Base-by-base conservation (phyloP, 2,888 invertebrate genomes). In the Andrena haemorrhoa region DNA sequence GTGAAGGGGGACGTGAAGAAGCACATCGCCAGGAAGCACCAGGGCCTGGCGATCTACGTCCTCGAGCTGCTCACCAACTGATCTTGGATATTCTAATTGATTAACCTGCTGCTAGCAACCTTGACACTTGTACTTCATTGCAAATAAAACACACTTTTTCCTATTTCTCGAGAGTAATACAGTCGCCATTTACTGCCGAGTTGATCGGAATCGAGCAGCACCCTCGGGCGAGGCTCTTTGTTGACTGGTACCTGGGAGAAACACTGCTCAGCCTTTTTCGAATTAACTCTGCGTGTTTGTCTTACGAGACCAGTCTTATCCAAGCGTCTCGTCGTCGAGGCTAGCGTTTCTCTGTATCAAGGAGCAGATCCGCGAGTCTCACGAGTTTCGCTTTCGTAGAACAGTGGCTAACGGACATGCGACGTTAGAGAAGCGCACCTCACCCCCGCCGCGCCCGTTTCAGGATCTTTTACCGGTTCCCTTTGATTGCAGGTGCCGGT, bases 1-100 rank as follows among this genome's bases (percentile, higher is more conserved):
- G 87, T 88, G 4, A 89, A 90, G 51, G 86, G 78, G 2, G 89
- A 90, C 72, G 86, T 91, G 41, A 80, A 68, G 47, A 87, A 84
- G 58, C 89, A 90, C 49, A 88, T 89, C 12, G 26, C 47, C 2
- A 84, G 87, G 26, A 85, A 75, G 58, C 90, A 90, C 65, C 70
- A 73, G 23, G 78, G 75, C 5, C 51, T 69, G 7, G 58, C 75
- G 12, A 64, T 88, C 26, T 71, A 84, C 58, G 89, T 90, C 16
- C 60, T 90, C 29, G 89, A 90, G 16, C 31, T 89, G 56, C 80
- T 79, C 12, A 49, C 66, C 23, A 4, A 12, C 4, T 72, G 66
- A 41, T 29, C 49, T 1, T 26, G 53, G 1, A 60, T 41, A 41
- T 41, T 41, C 12, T 12, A 41, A 41, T 41, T 12, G 1, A 6